Evolutionary conservation across 2,888 invertebrate species (phyloP).

Genomic region (Hirtodrosophila histrioides): DNA sequence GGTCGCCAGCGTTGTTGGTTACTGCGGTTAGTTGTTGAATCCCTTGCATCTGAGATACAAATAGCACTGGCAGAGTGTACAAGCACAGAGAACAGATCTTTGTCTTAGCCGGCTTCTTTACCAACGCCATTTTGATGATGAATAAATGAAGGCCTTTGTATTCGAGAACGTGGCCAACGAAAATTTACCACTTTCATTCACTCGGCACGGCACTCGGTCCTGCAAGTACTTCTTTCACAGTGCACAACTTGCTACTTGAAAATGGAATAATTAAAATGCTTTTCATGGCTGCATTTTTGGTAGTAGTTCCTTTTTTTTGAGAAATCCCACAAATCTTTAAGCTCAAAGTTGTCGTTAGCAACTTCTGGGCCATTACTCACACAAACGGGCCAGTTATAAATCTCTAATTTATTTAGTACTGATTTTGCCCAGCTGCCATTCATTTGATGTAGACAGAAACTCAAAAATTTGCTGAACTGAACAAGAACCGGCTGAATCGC

Average conservation of each 20-base stretch:
- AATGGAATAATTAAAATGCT: slow-evolving; percentile 68
- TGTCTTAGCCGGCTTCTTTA: slow-evolving; percentile 54
- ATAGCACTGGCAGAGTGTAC: slow-evolving; percentile 42
- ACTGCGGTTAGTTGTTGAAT: slow-evolving; percentile 50
- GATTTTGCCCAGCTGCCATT: slow-evolving; percentile 32
- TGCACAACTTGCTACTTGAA: slow-evolving; percentile 22
- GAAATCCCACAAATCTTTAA: slow-evolving; percentile 38
- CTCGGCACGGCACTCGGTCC: slow-evolving; percentile 24
- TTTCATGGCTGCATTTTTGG: neutral
- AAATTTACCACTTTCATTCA: slow-evolving; percentile 73
- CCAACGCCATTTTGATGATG: slow-evolving; percentile 71
- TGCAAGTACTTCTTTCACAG: neutral
- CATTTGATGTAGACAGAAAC: slow-evolving; percentile 8
- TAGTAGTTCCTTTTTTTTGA: neutral
- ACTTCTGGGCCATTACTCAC: slow-evolving; percentile 10
- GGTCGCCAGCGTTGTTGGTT: slow-evolving; percentile 56
- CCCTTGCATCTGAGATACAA: slow-evolving; percentile 59
- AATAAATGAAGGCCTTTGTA: slow-evolving; percentile 75
- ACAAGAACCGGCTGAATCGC: slow-evolving; percentile 32
- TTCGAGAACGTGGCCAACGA: slow-evolving; percentile 44
- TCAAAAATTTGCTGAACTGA: slow-evolving; percentile 28
- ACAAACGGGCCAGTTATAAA: slow-evolving; percentile 22
- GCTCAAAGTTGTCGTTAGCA: slow-evolving; percentile 28
- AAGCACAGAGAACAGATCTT: slow-evolving; percentile 27
- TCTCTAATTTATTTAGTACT: slow-evolving; percentile 59